phyloP scores from a whole-genome alignment of 23 tunicate genomes.

The Corella eumyota region DNA sequence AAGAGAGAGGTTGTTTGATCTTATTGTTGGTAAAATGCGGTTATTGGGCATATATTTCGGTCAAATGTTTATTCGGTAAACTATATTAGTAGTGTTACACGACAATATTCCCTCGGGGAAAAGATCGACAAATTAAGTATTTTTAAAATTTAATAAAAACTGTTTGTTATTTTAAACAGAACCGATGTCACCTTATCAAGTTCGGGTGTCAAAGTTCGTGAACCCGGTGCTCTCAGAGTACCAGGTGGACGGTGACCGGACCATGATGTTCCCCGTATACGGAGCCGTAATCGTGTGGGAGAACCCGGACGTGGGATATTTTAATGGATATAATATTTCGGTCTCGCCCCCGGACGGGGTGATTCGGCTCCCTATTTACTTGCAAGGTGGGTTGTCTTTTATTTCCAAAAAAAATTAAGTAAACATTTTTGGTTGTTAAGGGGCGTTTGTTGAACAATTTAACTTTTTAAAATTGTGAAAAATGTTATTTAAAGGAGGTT shows the following conservation, averaged over 20 bases:
- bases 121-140: too few species aligned
- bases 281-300: conserved; percentile 71
- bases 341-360: conserved; percentile 66
- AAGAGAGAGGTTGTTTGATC: too few species aligned
- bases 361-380: conserved; percentile 34
- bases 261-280: conserved; percentile 70
- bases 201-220: conserved; percentile 49
- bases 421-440: not conserved
- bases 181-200: conserved; percentile 44
- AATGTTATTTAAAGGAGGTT: too few species aligned
- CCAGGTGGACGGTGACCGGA: conserved; percentile 14
- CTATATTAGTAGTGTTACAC: too few species aligned
- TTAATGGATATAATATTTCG: conserved; percentile 38
- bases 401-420: not conserved
- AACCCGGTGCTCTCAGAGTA: conserved; percentile 47
- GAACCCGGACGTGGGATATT: conserved; percentile 35
- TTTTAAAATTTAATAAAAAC: too few species aligned
- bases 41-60: too few species aligned
- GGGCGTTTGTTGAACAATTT: not conserved
- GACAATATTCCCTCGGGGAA: too few species aligned
- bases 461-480: too few species aligned
- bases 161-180: too few species aligned
- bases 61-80: too few species aligned
- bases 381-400: conserved; percentile 17
- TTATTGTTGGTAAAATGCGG: too few species aligned